These are phyloP conservation scores for Drosophila differens DNA, from an alignment of 2,888 invertebrate species.

Conservation along the genomic window DNA sequence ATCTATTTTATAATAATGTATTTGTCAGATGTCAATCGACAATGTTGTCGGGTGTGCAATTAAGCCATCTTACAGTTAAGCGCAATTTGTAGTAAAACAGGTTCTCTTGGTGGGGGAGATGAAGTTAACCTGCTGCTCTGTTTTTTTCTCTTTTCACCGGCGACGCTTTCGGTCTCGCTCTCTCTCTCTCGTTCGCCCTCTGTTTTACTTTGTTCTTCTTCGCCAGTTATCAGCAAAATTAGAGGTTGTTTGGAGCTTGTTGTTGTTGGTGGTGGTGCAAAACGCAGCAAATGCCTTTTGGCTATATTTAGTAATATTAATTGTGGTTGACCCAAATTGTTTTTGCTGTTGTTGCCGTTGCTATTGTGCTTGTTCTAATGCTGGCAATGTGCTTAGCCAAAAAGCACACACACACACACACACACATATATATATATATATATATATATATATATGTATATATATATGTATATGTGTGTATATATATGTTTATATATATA, in stretches of 20 bases:
- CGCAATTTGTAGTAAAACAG: conserved; percentile 1
- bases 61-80: conserved; percentile 10
- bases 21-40: neutral
- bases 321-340: conserved; percentile 76
- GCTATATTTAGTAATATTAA: conserved; percentile 77
- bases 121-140: conserved; percentile 7
- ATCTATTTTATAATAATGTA: too few species aligned
- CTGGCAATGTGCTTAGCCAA: conserved; percentile 62
- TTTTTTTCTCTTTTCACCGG: conserved; percentile 1
- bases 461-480: neutral
- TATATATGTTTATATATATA: neutral
- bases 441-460: too few species aligned
- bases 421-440: neutral
- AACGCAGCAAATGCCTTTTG: conserved; percentile 49
- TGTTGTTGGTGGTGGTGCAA: conserved; percentile 8
- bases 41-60: conserved; percentile 37
- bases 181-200: neutral
- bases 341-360: neutral
- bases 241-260: conserved; percentile 7
- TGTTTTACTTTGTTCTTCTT: conserved; percentile 11
- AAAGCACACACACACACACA: conserved; percentile 19
- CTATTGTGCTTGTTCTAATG: conserved; percentile 36
- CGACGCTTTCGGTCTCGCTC: neutral
- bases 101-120: conserved; percentile 1
- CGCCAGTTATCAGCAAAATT: conserved; percentile 19